These are phyloP conservation scores for Argyra leucocephala DNA, from an alignment of 2,888 invertebrate species.

Conservation along the genomic window DNA sequence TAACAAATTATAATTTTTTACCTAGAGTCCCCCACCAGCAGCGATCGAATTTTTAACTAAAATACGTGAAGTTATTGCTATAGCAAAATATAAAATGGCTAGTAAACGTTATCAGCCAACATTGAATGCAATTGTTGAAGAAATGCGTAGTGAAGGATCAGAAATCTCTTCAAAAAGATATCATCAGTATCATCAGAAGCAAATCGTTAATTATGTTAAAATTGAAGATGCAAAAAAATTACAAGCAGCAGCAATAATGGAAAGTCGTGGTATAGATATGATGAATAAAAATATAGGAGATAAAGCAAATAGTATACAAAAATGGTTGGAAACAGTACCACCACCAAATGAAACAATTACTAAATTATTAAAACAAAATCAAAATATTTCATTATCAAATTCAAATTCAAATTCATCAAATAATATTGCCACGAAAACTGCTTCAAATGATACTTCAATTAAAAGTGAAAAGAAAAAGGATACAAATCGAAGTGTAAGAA, in stretches of 20 bases:
- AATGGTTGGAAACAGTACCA: constrained; percentile 68
- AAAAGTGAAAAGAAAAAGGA: not conserved
- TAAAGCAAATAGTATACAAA: constrained; percentile 63
- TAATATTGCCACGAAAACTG: not conserved
- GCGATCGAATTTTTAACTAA: constrained; percentile 81
- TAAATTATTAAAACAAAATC: not conserved
- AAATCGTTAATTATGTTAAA: not conserved
- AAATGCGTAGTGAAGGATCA: constrained; percentile 48
- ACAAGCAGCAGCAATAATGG: constrained; percentile 28
- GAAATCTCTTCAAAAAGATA: constrained; percentile 34
- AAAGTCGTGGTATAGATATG: constrained; percentile 30
- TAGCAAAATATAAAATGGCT: constrained; percentile 81
- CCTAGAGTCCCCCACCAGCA: constrained; percentile 79
- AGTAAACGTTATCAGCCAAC: constrained; percentile 70
- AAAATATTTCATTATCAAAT: not conserved
- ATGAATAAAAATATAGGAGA: constrained; percentile 48
- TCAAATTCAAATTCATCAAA: constrained; percentile 11
- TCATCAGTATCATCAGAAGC: not conserved
- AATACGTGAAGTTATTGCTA: constrained; percentile 81
- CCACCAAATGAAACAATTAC: constrained; percentile 29
- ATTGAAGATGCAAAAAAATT: constrained; percentile 26
- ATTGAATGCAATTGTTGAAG: constrained; percentile 72
- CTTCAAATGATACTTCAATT: not conserved
- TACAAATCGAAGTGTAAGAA: not conserved
- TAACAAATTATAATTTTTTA: constrained; percentile 20